Evolutionary conservation across 2,888 invertebrate genomes (phyloP), one percentile per base, ranked within the genome.

Genomic region (Drosophila merina): DNA sequence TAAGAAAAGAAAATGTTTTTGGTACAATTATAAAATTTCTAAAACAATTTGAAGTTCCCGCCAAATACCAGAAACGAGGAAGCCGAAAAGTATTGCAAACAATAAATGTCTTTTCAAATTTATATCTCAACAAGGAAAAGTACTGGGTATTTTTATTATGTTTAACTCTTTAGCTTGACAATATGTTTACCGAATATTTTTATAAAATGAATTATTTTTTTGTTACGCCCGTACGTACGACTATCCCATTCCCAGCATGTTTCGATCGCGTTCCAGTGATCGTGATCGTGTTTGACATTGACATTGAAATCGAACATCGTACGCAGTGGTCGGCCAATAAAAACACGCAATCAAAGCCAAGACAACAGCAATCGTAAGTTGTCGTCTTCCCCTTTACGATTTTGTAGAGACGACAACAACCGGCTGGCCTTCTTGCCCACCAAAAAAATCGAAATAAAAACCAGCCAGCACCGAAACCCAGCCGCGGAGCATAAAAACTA

Each of bases 231-330:
- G n/a, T 2, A 6, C 5, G 20, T 20, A 5, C 28, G 28, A 20
- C 20, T 36, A 36, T 12, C 36, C 36, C 7, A 25, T 81, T 75
- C 51, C 55, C 81, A 74, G 77, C 79, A 68, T 79, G 79, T 67
- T 60, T 59, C 12, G 44, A 56, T 56, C 33, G 20, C 36, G 62
- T 58, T 49, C 72, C 55, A 50, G 85, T 85, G 87, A 80, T 84
- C 72, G 67, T 62, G 81, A 84, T 73, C 68, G 78, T 36, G 64
- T 85, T 85, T 81, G 81, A 81, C 81, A 81, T 81, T 81, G 81
- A 81, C 81, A 81, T 87, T 81, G 81, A 81, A 81, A 81, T 68
- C 31, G 67, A 83, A 72, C 63, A 70, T 66, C 64, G 63, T 66
- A 56, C 56, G 57, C 40, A 51, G 57, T 56, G 55, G 57, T 48